Evolutionary conservation across 2,113 vertebrate species (phyloP).

Genomic region (Heliornis fulica): DNA sequence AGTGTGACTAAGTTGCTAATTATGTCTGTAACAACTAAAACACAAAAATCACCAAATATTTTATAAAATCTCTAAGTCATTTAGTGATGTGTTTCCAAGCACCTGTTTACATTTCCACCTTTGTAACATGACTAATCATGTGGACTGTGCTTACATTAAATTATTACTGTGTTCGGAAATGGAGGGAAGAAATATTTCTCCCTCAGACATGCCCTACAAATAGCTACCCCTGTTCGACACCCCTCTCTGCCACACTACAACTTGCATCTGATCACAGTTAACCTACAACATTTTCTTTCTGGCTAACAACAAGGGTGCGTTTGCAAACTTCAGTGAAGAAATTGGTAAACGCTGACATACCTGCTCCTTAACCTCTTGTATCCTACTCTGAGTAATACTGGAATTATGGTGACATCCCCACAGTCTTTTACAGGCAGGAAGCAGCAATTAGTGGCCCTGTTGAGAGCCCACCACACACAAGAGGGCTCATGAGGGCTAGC

Average conservation of each 20-base stretch:
- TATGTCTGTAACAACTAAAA: background rate
- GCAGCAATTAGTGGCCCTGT: background rate
- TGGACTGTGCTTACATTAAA: background rate
- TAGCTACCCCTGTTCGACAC: background rate
- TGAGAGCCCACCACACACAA: background rate
- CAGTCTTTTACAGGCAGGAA: background rate
- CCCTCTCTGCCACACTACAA: background rate
- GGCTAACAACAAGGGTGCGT: rapidly evolving
- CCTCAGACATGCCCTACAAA: background rate
- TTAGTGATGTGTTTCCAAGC: background rate
- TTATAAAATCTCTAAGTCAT: background rate
- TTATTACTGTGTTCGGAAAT: background rate
- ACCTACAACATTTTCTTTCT: background rate
- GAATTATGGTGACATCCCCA: background rate
- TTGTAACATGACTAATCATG: background rate
- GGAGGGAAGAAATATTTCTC: background rate
- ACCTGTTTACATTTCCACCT: background rate
- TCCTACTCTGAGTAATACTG: background rate
- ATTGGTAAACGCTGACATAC: background rate
- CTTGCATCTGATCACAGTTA: background rate
- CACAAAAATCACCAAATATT: background rate
- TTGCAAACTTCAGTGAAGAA: background rate
- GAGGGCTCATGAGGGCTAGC: background rate
- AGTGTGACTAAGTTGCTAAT: background rate
- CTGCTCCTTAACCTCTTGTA: background rate